phyloP scores from a whole-genome alignment of 1,140 invertebrate species.

The Ceratosolen fusciceps region DNA sequence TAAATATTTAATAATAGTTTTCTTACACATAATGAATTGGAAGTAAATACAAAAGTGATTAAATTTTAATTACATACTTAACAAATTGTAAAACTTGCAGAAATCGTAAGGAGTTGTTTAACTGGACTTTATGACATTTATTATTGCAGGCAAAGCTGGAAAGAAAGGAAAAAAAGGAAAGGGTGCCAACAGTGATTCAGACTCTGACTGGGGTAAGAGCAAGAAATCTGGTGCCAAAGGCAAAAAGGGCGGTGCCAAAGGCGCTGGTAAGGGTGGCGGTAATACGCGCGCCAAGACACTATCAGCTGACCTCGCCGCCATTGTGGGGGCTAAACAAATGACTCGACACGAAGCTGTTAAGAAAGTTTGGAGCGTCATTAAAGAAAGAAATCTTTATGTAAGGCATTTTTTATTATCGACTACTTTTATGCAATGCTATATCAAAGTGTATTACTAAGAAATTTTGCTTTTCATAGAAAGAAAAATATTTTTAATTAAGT shows the following conservation, averaged over 20 bases:
- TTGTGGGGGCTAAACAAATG: constrained; percentile 89
- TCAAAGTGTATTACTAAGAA: too few species aligned
- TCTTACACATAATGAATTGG: too few species aligned
- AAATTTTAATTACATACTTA: too few species aligned
- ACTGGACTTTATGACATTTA: too few species aligned
- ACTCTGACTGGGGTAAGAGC: constrained; percentile 82
- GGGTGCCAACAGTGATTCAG: constrained; percentile 82
- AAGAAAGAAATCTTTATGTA: constrained; percentile 90
- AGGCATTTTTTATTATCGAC: constrained; percentile 51
- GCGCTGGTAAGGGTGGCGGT: constrained; percentile 81
- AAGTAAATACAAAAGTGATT: too few species aligned
- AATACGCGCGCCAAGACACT: constrained; percentile 87
- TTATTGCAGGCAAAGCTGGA: constrained; percentile 48
- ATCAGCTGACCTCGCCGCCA: constrained; percentile 86
- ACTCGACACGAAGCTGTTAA: constrained; percentile 94
- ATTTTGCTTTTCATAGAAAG: too few species aligned
- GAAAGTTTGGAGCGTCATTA: constrained; percentile 92
- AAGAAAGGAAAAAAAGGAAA: constrained; percentile 75
- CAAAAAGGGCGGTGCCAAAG: constrained; percentile 72
- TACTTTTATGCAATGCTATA: too few species aligned
- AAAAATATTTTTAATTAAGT: too few species aligned
- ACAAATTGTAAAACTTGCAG: too few species aligned
- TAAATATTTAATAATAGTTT: too few species aligned
- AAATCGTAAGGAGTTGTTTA: too few species aligned
- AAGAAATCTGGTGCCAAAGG: constrained; percentile 66